Percentiles rank a stretch among this genome's conserved stretches.
Conservation (phyloP, 2,797 vertebrate genomes). For the Melanotaenia trifasciata region DNA sequence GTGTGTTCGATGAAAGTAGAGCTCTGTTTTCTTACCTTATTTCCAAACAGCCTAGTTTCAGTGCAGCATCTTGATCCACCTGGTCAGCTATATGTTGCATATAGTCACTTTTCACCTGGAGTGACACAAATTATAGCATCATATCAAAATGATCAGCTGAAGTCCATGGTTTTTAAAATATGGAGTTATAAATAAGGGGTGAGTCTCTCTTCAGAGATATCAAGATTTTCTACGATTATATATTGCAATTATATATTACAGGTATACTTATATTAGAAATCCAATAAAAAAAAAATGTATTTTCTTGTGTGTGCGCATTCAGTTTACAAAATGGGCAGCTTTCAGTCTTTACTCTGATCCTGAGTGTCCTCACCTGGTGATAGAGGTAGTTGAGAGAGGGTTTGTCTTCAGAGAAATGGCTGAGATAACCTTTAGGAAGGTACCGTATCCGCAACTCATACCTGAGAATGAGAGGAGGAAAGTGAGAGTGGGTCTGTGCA, state of each 20-base stretch:
- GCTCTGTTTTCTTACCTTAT: slow-evolving; percentile 88
- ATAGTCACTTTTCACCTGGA: slow-evolving; percentile 96
- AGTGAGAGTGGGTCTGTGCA: background rate
- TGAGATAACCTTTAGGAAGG: slow-evolving; percentile 97
- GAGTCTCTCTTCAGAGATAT: background rate
- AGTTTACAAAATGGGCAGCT: background rate
- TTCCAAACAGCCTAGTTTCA: slow-evolving; percentile 98
- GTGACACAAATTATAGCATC: background rate
- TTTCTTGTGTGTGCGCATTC: background rate
- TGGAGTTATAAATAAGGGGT: background rate
- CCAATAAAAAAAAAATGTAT: background rate
- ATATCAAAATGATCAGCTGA: background rate
- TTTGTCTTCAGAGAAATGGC: slow-evolving; percentile 97
- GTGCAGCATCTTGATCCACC: slow-evolving; percentile 96
- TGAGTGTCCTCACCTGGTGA: slow-evolving; percentile 89
- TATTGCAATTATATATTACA: background rate
- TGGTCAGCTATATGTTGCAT: slow-evolving; percentile 96
- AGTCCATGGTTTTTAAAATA: background rate
- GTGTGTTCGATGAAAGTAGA: background rate
- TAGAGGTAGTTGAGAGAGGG: slow-evolving; percentile 99
- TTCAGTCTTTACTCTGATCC: background rate
- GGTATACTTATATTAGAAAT: background rate
- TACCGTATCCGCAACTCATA: slow-evolving; percentile 98
- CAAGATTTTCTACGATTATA: background rate
- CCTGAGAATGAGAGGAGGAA: slow-evolving; percentile 77